Percentiles rank a stretch among this genome's conserved stretches.
These are phyloP conservation scores for Eufriesea mexicana DNA, from an alignment of 1,140 invertebrate species.

Conservation along the genomic window DNA sequence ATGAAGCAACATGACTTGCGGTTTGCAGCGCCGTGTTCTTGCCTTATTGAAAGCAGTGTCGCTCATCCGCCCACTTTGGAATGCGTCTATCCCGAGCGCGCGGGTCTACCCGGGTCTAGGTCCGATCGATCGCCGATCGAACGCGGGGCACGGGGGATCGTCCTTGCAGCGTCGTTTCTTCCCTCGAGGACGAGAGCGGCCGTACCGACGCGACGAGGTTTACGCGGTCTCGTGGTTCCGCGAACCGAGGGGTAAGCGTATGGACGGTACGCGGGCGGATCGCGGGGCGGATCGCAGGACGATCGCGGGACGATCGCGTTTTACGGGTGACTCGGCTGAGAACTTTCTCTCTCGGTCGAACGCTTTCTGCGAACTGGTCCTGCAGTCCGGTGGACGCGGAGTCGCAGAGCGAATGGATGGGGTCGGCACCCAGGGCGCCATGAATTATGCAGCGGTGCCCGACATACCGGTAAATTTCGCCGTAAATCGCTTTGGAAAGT, in stretches of 20 bases:
- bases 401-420: conserved; percentile 48
- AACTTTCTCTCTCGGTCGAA: conserved; percentile 37
- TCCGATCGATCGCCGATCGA: no score
- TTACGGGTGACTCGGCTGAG: conserved; percentile 18
- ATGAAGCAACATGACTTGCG: conserved; percentile 81
- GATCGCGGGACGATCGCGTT: conserved; percentile 9
- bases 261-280: no score
- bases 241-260: no score
- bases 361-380: conserved; percentile 58
- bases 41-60: conserved; percentile 81
- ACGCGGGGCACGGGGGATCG: no score
- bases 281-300: background rate
- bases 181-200: no score
- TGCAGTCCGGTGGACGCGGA: conserved; percentile 30
- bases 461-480: conserved; percentile 63
- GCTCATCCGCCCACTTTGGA: conserved; percentile 71
- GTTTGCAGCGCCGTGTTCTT: conserved; percentile 78
- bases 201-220: no score
- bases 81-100: conserved; percentile 16
- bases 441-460: conserved; percentile 62
- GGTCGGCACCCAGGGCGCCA: conserved; percentile 42
- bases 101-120: background rate
- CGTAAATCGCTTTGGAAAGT: conserved; percentile 57
- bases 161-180: no score
- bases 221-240: no score